Percentiles rank a stretch among this genome's conserved stretches.
phyloP scores from a whole-genome alignment of 2,888 invertebrate genomes.

The Mongoloraphidia duomilia region DNA sequence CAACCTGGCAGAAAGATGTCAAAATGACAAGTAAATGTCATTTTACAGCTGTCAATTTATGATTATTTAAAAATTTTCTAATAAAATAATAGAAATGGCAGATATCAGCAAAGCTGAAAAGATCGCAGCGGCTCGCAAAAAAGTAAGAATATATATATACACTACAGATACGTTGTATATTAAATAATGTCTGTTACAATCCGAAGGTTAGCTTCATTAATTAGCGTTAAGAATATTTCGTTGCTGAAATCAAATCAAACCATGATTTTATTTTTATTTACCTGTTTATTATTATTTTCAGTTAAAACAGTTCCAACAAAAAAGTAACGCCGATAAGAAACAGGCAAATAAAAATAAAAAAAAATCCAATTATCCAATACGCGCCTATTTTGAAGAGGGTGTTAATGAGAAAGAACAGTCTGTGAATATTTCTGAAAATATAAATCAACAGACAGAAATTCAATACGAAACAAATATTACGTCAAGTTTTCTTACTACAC shows the following conservation, averaged over 20 bases:
- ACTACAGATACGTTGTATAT: slow-evolving; percentile 1
- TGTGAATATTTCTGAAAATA: too few relatives aligned
- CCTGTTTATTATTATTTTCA: slow-evolving; percentile 20
- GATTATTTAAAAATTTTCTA: not conserved
- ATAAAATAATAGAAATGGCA: slow-evolving; percentile 22
- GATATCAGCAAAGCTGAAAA: slow-evolving; percentile 37
- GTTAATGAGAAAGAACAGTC: not conserved
- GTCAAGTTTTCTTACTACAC: too few relatives aligned
- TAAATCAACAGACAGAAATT: too few relatives aligned
- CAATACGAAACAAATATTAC: too few relatives aligned
- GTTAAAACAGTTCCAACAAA: slow-evolving; percentile 38
- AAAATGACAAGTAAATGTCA: too few relatives aligned
- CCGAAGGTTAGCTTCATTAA: too few relatives aligned
- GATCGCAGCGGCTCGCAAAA: slow-evolving; percentile 46
- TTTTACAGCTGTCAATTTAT: not conserved
- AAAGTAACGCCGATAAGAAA: slow-evolving; percentile 20
- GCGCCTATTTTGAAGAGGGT: not conserved
- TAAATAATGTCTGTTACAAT: not conserved
- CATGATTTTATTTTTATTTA: too few relatives aligned
- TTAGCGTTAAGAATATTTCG: too few relatives aligned
- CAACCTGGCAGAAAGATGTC: too few relatives aligned
- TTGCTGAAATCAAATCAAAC: too few relatives aligned
- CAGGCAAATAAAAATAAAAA: not conserved
- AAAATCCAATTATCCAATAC: not conserved
- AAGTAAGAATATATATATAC: slow-evolving; percentile 30